Conservation (phyloP, 2,888 invertebrate species). For the Drosophila aldrichi region DNA sequence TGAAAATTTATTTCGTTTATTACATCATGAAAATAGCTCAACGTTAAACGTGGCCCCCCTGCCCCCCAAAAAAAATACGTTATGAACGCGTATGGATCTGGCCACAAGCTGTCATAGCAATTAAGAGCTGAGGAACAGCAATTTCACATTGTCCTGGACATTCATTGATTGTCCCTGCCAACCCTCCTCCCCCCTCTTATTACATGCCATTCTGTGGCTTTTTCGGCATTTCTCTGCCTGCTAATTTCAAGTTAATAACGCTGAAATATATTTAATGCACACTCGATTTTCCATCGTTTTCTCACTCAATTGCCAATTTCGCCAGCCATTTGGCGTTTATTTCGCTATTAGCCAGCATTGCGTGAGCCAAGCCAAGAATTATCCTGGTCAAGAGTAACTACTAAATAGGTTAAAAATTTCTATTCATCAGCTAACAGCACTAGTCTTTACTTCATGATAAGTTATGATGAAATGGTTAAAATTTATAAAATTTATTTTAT, state of each 20-base stretch:
- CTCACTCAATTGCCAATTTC: slow-evolving; percentile 49
- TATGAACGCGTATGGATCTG: slow-evolving; percentile 29
- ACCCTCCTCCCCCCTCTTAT: background rate
- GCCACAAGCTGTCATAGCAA: slow-evolving; percentile 77
- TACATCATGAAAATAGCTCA: slow-evolving; percentile 76
- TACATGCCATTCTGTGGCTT: slow-evolving; percentile 24
- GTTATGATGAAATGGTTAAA: too few species aligned
- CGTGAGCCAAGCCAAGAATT: background rate
- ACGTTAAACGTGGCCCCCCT: slow-evolving; percentile 35
- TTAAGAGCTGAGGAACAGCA: slow-evolving; percentile 50
- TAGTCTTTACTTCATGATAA: too few species aligned
- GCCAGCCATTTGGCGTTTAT: slow-evolving; percentile 37
- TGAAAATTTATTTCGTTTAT: slow-evolving; percentile 83
- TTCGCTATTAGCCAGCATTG: slow-evolving; percentile 38
- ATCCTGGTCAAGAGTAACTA: slow-evolving; percentile 45
- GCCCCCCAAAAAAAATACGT: slow-evolving; percentile 8
- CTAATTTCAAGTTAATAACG: slow-evolving; percentile 75
- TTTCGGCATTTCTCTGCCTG: slow-evolving; percentile 25
- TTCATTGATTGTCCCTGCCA: slow-evolving; percentile 24
- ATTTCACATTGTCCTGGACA: slow-evolving; percentile 24
- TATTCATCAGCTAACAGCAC: background rate
- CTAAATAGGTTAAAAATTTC: slow-evolving; percentile 69
- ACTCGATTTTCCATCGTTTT: slow-evolving; percentile 57
- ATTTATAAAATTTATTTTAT: too few species aligned
- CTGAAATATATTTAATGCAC: slow-evolving; percentile 62